Conservation (phyloP, 2,113 vertebrate species). For the Crotalus viridis region DNA sequence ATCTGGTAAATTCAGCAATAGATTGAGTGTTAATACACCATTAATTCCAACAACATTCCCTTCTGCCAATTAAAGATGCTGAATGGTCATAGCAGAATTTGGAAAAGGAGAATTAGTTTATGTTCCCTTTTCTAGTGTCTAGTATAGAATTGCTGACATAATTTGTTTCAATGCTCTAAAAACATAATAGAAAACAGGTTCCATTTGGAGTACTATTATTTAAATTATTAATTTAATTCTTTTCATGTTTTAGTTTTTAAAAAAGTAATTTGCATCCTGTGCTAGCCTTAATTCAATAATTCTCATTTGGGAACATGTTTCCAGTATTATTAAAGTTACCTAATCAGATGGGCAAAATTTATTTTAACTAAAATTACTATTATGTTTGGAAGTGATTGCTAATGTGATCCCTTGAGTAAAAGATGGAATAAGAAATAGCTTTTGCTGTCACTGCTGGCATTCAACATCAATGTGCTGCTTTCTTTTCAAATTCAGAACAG, state of each 20-base stretch:
- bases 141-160: neutral
- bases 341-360: neutral
- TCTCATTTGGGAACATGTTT: neutral
- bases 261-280: neutral
- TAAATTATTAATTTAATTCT: neutral
- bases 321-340: neutral
- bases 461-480: neutral
- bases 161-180: neutral
- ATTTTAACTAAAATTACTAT: neutral
- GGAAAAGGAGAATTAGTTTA: neutral
- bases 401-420: neutral
- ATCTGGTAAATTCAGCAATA: neutral
- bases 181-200: neutral
- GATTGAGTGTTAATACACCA: neutral
- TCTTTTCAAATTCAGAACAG: conserved; percentile 5
- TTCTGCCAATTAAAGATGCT: neutral
- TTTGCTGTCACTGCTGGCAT: neutral
- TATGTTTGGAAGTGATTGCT: neutral
- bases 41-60: neutral
- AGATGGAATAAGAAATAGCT: neutral
- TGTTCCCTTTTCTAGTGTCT: neutral
- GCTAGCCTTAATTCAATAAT: neutral
- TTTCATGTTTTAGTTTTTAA: neutral
- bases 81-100: neutral
- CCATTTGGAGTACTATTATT: neutral